These are phyloP conservation scores for Carollia perspicillata DNA, from an alignment of 2,113 vertebrate genomes.

Conservation along the genomic window DNA sequence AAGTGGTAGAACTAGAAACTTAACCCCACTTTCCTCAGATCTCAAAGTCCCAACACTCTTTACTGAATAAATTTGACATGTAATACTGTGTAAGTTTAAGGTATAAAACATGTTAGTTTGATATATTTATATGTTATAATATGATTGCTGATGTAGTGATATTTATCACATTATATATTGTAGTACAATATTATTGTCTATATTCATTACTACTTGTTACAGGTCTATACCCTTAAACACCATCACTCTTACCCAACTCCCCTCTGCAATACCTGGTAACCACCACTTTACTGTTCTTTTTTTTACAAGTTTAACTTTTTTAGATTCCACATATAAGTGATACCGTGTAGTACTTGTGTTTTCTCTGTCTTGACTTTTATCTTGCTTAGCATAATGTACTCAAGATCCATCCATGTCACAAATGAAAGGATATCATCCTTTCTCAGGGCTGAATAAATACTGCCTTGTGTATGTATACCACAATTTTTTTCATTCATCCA, in stretches of 20 bases:
- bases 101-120: not conserved
- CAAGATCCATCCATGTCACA: not conserved
- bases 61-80: not conserved
- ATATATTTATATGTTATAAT: not conserved
- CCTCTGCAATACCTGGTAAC: not conserved
- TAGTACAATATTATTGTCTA: not conserved
- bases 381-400: not conserved
- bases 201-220: not conserved
- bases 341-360: not conserved
- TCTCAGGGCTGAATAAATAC: not conserved
- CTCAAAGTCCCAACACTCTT: not conserved
- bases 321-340: not conserved
- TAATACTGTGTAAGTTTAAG: not conserved
- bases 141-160: not conserved
- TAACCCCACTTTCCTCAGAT: slow-evolving; percentile 9
- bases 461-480: not conserved
- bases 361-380: not conserved
- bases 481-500: not conserved
- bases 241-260: not conserved
- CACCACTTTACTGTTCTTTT: not conserved
- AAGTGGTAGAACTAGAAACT: not conserved
- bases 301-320: not conserved
- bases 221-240: not conserved
- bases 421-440: not conserved
- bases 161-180: not conserved